Conservation (phyloP, 2,113 vertebrate species). For the Regulus satrapa region DNA sequence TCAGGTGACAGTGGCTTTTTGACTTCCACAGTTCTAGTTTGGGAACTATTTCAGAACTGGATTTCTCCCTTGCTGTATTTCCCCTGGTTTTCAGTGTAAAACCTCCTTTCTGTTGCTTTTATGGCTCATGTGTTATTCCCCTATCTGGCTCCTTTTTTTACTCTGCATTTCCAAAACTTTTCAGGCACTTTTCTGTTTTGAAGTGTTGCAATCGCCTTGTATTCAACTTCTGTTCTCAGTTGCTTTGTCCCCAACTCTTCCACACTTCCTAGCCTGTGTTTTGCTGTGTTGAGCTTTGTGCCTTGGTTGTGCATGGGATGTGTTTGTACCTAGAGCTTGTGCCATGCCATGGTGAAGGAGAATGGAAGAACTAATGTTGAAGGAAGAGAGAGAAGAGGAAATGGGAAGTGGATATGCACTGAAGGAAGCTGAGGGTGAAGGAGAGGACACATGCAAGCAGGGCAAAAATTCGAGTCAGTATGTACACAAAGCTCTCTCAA, state of each 20-base stretch:
- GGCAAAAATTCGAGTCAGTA: neutral
- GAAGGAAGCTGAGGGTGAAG: neutral
- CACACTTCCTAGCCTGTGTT: neutral
- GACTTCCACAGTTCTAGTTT: neutral
- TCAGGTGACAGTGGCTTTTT: neutral
- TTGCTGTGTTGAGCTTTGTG: fast-evolving
- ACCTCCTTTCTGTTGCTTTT: neutral
- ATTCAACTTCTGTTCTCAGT: neutral
- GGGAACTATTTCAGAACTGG: neutral
- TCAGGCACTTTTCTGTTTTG: neutral
- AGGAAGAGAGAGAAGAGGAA: neutral
- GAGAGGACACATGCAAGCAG: neutral
- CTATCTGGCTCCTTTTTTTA: neutral
- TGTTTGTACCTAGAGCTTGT: neutral
- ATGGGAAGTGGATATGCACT: neutral
- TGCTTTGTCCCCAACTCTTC: neutral
- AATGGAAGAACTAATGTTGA: neutral
- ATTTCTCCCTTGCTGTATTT: neutral
- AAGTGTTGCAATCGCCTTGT: neutral
- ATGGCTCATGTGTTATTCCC: neutral
- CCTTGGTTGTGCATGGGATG: neutral
- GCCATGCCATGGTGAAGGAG: neutral
- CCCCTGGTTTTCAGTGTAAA: neutral
- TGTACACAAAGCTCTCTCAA: neutral
- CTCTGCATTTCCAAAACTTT: neutral